Evolutionary conservation across 2,113 vertebrate species (phyloP).

Genomic region (Sylvia atricapilla): DNA sequence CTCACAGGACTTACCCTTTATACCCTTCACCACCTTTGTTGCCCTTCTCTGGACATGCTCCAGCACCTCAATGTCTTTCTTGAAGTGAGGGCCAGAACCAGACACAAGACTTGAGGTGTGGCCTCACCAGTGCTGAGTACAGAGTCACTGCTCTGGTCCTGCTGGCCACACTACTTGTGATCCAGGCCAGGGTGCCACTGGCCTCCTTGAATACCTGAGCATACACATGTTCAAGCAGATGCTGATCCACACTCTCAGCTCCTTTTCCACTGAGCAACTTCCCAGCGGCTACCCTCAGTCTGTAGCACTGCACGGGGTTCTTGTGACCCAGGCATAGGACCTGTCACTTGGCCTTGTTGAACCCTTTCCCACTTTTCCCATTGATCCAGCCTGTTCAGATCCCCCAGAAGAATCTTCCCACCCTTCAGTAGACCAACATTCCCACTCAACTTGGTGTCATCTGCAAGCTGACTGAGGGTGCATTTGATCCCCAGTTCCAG

Average conservation of each 20-base stretch:
- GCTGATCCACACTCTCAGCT: neutral
- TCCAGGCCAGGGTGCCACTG: neutral
- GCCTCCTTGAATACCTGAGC: accelerated
- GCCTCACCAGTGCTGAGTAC: neutral
- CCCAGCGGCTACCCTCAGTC: neutral
- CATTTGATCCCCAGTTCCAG: neutral
- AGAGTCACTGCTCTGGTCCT: neutral
- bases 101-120: neutral
- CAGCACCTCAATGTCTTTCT: neutral
- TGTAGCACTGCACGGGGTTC: neutral
- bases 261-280: neutral
- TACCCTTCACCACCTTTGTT: neutral
- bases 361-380: neutral
- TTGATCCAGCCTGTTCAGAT: neutral
- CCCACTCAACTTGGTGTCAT: neutral
- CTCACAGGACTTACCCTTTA: neutral
- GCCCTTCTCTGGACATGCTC: neutral
- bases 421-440: neutral
- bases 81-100: neutral
- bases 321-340: neutral
- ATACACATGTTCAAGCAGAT: neutral
- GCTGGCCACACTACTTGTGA: neutral
- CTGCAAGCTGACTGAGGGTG: neutral
- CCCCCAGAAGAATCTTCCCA: neutral
- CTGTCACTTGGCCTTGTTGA: no score